These are phyloP conservation scores for Nowickia ferox DNA, from an alignment of 2,888 invertebrate genomes.

Conservation along the genomic window DNA sequence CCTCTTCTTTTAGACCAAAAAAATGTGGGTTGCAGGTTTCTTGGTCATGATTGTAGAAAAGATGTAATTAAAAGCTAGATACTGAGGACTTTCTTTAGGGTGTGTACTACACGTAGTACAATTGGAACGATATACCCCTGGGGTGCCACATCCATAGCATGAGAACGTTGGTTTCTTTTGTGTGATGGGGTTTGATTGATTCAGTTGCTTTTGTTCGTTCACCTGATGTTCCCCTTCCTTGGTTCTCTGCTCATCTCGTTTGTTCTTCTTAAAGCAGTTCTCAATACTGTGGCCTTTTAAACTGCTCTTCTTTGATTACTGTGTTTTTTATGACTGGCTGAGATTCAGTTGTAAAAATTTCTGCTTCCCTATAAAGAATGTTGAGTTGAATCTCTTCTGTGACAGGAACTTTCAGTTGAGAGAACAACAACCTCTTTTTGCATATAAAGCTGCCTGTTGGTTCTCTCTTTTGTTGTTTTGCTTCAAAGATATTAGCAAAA, in stretches of 20 bases:
- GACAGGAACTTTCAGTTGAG: background rate
- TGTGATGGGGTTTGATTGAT: too few relatives aligned
- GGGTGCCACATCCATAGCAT: slow-evolving; percentile 1
- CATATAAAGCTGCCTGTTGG: background rate
- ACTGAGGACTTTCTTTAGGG: background rate
- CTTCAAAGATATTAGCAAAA: background rate
- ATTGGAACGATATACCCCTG: background rate
- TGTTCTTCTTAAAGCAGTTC: background rate
- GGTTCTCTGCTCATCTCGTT: background rate
- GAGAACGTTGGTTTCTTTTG: background rate
- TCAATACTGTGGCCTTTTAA: background rate
- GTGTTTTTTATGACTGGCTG: background rate
- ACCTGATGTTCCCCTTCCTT: too few relatives aligned
- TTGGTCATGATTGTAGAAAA: too few relatives aligned
- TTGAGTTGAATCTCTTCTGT: background rate
- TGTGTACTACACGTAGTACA: background rate
- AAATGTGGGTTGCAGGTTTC: too few relatives aligned
- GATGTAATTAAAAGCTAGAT: background rate
- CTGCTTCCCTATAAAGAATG: too few relatives aligned
- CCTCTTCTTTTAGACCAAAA: too few relatives aligned
- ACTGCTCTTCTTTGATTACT: too few relatives aligned
- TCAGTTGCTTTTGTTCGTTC: background rate
- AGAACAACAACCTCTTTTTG: too few relatives aligned
- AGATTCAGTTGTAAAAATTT: background rate
- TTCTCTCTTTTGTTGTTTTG: background rate